Base-by-base conservation (phyloP, 1,140 invertebrate species). In the Aphelenchoides fujianensis region DNA sequence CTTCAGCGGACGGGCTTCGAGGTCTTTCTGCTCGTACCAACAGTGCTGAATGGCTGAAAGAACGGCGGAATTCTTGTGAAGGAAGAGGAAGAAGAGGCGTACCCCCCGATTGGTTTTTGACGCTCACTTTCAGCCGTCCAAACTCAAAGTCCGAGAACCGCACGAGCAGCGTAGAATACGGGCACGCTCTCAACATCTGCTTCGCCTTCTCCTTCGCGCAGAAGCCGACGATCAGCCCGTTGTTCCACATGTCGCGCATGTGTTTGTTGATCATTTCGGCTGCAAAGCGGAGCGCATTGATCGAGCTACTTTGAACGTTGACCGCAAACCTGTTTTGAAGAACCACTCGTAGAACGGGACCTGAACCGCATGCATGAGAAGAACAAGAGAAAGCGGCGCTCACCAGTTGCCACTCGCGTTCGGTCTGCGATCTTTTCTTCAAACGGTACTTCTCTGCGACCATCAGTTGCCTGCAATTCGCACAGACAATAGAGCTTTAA, bases 391-490 rank as follows among this genome's bases (percentile, higher is more conserved):
- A n/a, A n/a, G n/a, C n/a, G n/a, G n/a, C n/a, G n/a, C n/a, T n/a
- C n/a, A n/a, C n/a, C n/a, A 83, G 71, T 73, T 83, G 84, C 82
- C 82, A 83, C 63, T 84, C 82, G 9, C 81, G 82, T 3, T 83
- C 81, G 3, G 69, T 74, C 23, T 76, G 73, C 27, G 69, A 70
- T 23, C 70, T 36, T 23, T 57, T 76, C 63, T 74, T 31, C 74
- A 73, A 41, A 36, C 72, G 76, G 36, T 52, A 74, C 27, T 74
- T 74, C 34, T 73, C 71, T 28, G 71, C 71, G 7, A 70, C 71
- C n/a, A 74, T 52, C 12, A 66, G 63, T 30, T 66, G 37, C 55
- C 41, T 48, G n/a, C n/a, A n/a, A n/a, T n/a, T n/a, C n/a, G n/a
- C 12, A 48, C 12, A 12, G 23, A 48, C 41, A 48, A 16, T 16